These are phyloP conservation scores for Eptatretus atami DNA, from an alignment of 2,797 vertebrate species.

Conservation along the genomic window DNA sequence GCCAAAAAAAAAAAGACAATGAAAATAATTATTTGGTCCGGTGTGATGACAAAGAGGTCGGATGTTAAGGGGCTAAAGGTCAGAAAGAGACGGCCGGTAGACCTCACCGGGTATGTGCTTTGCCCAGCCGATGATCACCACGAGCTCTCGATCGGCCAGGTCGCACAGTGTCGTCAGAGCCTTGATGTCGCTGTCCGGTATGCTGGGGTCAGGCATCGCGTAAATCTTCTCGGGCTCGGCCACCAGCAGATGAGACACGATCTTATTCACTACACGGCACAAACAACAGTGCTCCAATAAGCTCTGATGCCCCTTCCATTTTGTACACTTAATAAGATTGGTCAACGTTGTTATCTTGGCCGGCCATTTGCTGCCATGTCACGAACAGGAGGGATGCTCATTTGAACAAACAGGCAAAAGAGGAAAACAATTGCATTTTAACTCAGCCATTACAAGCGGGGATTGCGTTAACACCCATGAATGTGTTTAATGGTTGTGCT, in stretches of 20 bases:
- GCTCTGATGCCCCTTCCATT: neutral
- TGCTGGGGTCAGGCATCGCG: constrained; percentile 90
- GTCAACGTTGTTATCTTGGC: no score
- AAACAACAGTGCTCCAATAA: neutral
- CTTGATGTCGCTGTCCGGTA: constrained; percentile 95
- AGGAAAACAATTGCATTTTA: no score
- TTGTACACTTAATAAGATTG: neutral
- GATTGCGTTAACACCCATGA: no score
- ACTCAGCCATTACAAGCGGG: no score
- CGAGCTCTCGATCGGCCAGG: constrained; percentile 74
- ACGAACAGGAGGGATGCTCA: no score
- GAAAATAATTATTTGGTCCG: no score
- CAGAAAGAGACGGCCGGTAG: neutral
- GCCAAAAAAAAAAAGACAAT: no score
- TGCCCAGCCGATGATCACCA: constrained; percentile 96
- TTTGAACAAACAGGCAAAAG: no score
- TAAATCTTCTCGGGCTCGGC: constrained; percentile 98
- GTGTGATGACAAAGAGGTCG: no score
- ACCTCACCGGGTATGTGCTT: constrained; percentile 86
- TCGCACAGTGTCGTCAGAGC: constrained; percentile 88
- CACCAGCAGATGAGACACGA: constrained; percentile 94
- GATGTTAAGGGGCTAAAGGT: neutral
- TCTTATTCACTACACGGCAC: constrained; percentile 96
- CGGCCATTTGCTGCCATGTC: no score
- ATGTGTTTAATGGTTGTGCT: no score